Percentiles rank a stretch among this genome's conserved stretches.
Evolutionary conservation across 2,888 invertebrate species (phyloP).

Genomic region (Brachypalpus laphriformis): DNA sequence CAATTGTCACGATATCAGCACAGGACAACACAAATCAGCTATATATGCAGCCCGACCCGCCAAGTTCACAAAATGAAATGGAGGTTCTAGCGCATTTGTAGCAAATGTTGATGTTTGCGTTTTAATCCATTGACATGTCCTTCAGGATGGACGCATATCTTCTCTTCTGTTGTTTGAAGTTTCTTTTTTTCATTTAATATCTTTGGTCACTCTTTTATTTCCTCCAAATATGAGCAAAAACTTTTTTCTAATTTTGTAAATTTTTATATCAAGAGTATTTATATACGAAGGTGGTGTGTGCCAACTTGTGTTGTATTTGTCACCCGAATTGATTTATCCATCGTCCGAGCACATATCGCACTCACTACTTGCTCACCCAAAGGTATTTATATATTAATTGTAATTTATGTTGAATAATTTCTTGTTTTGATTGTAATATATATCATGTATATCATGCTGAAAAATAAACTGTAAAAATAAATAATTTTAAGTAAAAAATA

Average conservation of each 20-base stretch:
- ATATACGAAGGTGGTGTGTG: conserved; percentile 32
- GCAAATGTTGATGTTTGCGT: conserved; percentile 68
- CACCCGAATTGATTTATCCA: background rate
- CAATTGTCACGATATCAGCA: conserved; percentile 82
- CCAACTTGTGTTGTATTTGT: background rate
- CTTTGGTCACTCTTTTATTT: background rate
- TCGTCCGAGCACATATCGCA: conserved; percentile 15
- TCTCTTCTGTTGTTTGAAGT: background rate
- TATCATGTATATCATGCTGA: conserved; percentile 36
- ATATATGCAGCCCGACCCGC: conserved; percentile 63
- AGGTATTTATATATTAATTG: conserved; percentile 71
- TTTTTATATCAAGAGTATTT: conserved; percentile 16
- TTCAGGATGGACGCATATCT: conserved; percentile 13
- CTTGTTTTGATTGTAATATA: conserved; percentile 44
- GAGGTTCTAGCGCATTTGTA: conserved; percentile 83
- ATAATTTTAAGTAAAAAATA: conserved; percentile 34
- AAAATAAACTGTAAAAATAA: conserved; percentile 43
- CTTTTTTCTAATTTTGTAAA: conserved; percentile 23
- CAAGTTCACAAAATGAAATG: conserved; percentile 80
- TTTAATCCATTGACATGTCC: conserved; percentile 28
- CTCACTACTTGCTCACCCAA: conserved; percentile 56
- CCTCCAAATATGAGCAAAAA: background rate
- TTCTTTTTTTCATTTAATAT: background rate
- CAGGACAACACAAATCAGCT: conserved; percentile 64
- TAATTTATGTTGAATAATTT: conserved; percentile 42